phyloP scores from a whole-genome alignment of 2,797 vertebrate species.

The Rhincodon typus region DNA sequence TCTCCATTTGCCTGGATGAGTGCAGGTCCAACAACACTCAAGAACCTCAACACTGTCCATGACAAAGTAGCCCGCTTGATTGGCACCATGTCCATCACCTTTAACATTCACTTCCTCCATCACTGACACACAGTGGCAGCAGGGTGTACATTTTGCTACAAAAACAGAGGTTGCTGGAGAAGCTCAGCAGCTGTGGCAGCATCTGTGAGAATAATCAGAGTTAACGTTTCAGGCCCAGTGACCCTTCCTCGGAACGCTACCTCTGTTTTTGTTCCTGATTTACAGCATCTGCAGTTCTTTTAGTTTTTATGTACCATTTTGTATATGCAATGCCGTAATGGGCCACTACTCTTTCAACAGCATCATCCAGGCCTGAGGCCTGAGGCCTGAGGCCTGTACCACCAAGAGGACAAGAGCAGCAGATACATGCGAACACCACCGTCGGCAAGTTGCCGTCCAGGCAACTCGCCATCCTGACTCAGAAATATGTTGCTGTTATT shows the following conservation, averaged over 20 bases:
- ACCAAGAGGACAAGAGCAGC: not conserved
- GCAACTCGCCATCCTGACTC: not conserved
- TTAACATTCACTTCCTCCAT: not conserved
- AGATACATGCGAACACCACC: not conserved
- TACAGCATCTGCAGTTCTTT: too few relatives aligned
- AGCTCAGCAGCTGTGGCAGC: too few relatives aligned
- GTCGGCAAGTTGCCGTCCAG: not conserved
- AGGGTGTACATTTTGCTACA: too few relatives aligned
- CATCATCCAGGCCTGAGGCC: not conserved
- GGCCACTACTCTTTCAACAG: not conserved
- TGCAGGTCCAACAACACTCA: not conserved
- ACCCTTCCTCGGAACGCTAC: too few relatives aligned
- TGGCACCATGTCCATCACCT: not conserved
- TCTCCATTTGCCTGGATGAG: not conserved
- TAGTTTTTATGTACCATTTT: not conserved
- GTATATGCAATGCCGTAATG: not conserved
- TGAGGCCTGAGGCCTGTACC: too few relatives aligned
- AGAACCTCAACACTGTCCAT: not conserved
- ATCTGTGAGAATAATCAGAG: too few relatives aligned
- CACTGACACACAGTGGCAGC: not conserved
- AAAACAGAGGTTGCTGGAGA: too few relatives aligned
- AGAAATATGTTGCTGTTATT: not conserved
- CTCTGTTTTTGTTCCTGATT: too few relatives aligned
- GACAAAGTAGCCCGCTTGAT: not conserved
- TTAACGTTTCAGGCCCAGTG: too few relatives aligned